phyloP scores from a whole-genome alignment of 2,113 vertebrate genomes.

The Ictalurus punctatus region DNA sequence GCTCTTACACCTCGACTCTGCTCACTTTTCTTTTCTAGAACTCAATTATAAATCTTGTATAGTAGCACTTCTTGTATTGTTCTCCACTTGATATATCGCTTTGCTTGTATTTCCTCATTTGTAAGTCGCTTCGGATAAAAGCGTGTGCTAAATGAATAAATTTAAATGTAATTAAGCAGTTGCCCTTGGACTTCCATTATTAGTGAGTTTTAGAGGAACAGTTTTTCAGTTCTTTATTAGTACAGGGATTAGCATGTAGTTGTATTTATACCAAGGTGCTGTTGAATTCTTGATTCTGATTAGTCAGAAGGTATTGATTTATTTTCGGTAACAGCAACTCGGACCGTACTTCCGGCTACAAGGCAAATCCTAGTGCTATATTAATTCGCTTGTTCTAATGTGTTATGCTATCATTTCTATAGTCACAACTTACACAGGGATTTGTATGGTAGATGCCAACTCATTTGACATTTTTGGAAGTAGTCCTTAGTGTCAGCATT shows the following conservation, averaged over 20 bases:
- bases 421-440: too few relatives aligned
- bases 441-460: too few relatives aligned
- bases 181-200: not conserved
- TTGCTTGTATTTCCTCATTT: too few relatives aligned
- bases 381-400: not conserved
- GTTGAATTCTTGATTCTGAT: not conserved
- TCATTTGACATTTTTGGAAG: too few relatives aligned
- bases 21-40: too few relatives aligned
- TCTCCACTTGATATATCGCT: too few relatives aligned
- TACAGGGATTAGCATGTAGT: not conserved
- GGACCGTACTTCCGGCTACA: not conserved
- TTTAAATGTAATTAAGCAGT: not conserved
- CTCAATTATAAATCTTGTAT: too few relatives aligned
- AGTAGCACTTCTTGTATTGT: too few relatives aligned
- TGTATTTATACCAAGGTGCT: not conserved
- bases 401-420: not conserved
- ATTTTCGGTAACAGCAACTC: not conserved
- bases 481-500: not conserved
- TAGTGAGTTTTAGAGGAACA: not conserved
- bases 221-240: not conserved
- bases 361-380: not conserved
- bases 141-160: too few relatives aligned
- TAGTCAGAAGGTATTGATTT: not conserved
- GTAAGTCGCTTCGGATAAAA: too few relatives aligned
- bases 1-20: too few relatives aligned